Evolutionary conservation across 2,888 invertebrate species (phyloP).

Genomic region (Abrostola tripartita): DNA sequence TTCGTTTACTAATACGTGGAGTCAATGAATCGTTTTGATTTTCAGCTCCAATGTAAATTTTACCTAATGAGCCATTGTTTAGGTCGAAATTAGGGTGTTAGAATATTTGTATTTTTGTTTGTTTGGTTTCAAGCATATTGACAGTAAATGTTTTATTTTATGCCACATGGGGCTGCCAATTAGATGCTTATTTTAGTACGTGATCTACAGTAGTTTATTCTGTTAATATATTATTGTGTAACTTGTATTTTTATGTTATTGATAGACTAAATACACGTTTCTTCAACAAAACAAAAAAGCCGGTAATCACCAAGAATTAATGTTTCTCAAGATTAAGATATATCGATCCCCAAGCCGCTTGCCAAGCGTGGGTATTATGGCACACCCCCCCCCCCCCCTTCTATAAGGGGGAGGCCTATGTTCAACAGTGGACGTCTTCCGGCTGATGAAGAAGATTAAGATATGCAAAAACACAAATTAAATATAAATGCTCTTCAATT

Average conservation of each 20-base stretch:
- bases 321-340: too few species aligned
- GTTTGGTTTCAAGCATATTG: slow-evolving; percentile 29
- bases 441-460: background rate
- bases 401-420: too few species aligned
- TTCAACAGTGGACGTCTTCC: too few species aligned
- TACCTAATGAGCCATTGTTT: background rate
- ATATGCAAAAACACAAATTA: background rate
- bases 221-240: background rate
- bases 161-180: slow-evolving; percentile 35
- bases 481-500: slow-evolving; percentile 10
- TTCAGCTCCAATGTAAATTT: slow-evolving; percentile 7
- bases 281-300: too few species aligned
- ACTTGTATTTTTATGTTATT: too few species aligned
- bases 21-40: slow-evolving; percentile 47
- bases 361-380: too few species aligned
- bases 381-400: too few species aligned
- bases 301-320: too few species aligned
- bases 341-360: too few species aligned
- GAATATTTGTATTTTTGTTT: slow-evolving; percentile 24
- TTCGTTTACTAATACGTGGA: slow-evolving; percentile 51
- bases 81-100: slow-evolving; percentile 6
- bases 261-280: too few species aligned
- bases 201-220: slow-evolving; percentile 20
- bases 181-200: slow-evolving; percentile 24
- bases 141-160: slow-evolving; percentile 46